phyloP scores from a whole-genome alignment of 2,888 invertebrate species.

The Ophion costatus region DNA sequence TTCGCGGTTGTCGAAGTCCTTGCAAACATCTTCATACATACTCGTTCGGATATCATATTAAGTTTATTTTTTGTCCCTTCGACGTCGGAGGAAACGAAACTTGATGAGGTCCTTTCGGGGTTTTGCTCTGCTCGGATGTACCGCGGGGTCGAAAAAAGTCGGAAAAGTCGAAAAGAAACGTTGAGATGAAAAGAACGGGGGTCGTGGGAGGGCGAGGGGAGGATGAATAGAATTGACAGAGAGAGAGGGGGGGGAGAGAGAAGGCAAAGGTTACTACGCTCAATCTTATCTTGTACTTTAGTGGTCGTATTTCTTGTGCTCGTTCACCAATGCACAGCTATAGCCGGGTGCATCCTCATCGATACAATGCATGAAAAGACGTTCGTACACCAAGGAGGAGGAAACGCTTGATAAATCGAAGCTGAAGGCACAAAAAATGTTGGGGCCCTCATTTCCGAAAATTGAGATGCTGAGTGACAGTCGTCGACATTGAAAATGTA shows the following conservation, averaged over 20 bases:
- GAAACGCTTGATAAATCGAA: too few relatives aligned
- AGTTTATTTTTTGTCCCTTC: constrained; percentile 73
- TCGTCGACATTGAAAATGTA: too few relatives aligned
- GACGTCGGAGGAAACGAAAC: constrained; percentile 76
- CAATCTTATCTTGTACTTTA: constrained; percentile 38
- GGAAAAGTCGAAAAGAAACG: constrained; percentile 18
- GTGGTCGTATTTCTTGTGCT: neutral
- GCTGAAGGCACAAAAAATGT: too few relatives aligned
- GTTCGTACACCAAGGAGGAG: too few relatives aligned
- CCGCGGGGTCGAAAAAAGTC: constrained; percentile 23
- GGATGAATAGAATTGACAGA: neutral
- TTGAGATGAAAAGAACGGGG: constrained; percentile 18
- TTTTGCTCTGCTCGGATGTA: constrained; percentile 35
- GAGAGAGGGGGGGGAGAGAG: neutral
- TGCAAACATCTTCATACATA: constrained; percentile 73
- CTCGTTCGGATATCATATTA: constrained; percentile 70
- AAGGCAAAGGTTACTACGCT: neutral
- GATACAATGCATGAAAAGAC: neutral
- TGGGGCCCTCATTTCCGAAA: too few relatives aligned
- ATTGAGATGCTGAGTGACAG: too few relatives aligned
- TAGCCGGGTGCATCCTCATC: neutral
- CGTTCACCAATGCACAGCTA: neutral
- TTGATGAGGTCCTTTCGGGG: constrained; percentile 61
- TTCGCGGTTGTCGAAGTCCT: constrained; percentile 58
- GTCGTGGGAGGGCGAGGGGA: neutral